Percentiles rank a stretch among this genome's conserved stretches.
These are phyloP conservation scores for Drosophila colorata DNA, from an alignment of 2,888 invertebrate species.

Conservation along the genomic window DNA sequence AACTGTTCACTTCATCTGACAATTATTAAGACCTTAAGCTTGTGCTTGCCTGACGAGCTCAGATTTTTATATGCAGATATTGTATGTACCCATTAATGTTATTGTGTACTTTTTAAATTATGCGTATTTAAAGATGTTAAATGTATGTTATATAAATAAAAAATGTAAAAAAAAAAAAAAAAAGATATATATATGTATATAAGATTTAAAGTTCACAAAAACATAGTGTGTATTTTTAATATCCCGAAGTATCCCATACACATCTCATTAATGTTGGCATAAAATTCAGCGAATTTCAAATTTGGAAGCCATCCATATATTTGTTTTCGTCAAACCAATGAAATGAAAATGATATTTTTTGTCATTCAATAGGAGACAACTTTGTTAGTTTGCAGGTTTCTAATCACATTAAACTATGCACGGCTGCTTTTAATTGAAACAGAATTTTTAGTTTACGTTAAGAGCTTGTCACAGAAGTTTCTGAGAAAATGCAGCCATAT, in stretches of 20 bases:
- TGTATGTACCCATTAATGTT: neutral
- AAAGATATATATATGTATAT: too few species aligned
- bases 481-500: neutral
- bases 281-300: neutral
- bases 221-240: too few species aligned
- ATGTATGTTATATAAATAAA: too few species aligned
- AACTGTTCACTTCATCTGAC: slow-evolving; percentile 15
- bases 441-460: too few species aligned
- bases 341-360: neutral
- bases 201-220: too few species aligned
- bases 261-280: too few species aligned
- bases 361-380: slow-evolving; percentile 21
- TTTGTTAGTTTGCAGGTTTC: slow-evolving; percentile 13
- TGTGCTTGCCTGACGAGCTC: too few species aligned
- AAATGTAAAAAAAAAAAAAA: too few species aligned
- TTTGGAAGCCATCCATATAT: neutral
- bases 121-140: too few species aligned
- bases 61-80: neutral
- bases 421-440: slow-evolving; percentile 7
- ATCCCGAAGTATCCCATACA: too few species aligned
- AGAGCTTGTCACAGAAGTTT: neutral
- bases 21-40: neutral
- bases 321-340: neutral
- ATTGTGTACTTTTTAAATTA: too few species aligned
- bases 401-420: slow-evolving; percentile 12